Base-by-base conservation (phyloP, 64 coral and sea anemone species). In the Dendrophyllia cribrosa region DNA sequence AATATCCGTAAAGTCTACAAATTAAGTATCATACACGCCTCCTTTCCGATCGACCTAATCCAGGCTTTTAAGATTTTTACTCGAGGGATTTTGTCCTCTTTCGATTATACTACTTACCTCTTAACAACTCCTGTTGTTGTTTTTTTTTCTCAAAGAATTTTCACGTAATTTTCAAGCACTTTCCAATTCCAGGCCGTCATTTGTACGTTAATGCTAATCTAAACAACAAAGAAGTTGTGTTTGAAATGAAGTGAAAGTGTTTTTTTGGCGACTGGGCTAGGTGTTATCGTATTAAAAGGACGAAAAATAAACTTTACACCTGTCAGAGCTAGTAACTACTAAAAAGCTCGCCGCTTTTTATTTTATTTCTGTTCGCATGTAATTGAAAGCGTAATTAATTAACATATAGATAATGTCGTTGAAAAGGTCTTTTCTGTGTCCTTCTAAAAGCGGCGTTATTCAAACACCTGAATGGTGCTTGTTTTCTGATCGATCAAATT, bases 141-240 rank as follows among this genome's bases (percentile, higher is more conserved):
- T 56, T 50, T 77, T 53, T 64, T 19, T 75, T 50, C 45, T 75
- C 8, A 49, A 50, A 49, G 19, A 75, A 75, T 75, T 75, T 75
- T 12, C 72, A 50, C 72, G 45, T 75, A 77, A 77, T 77, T 77
- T 77, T 77, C 75, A 22, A 77, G 15, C 22, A 58, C 75, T 77
- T 55, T 55, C 10, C 19, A 77, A 77, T 77, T 77, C 51, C 21
- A 77, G 22, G 50, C 51, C 2, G 12, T 56, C 49, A 56, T 77
- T 77, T 53, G n/a, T 7, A 77, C 49, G 75, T 77, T 45, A 77
- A 55, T 55, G 51, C 49, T 52, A 77, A 77, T 77, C 51, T n/a
- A 5, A 55, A 56, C 17, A 77, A 77, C 75, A 77, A 77, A 77
- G 75, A 77, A 23, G 17, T n/a, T 9, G 20, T 77, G 12, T 56